Evolutionary conservation across 2,888 invertebrate species (phyloP).

Genomic region (Hirtodrosophila cameraria): DNA sequence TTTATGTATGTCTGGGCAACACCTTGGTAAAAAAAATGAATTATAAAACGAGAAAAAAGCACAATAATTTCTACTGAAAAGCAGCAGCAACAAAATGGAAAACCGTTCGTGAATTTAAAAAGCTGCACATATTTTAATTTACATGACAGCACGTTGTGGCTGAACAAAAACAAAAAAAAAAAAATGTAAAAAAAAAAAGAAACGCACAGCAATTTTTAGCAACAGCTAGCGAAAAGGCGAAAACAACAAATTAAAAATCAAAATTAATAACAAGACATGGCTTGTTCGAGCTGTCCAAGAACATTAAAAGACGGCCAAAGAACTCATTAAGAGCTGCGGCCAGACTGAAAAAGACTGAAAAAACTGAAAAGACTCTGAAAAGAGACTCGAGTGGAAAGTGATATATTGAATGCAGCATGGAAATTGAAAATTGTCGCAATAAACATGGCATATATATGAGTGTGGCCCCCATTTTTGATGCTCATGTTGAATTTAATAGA

Average conservation of each 20-base stretch:
- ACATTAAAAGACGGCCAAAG: slow-evolving; percentile 43
- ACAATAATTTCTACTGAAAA: slow-evolving; percentile 5
- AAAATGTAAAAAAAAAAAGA: slow-evolving; percentile 1
- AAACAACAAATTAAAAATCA: slow-evolving; percentile 12
- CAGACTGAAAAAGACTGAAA: too few species aligned
- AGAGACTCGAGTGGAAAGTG: slow-evolving; percentile 42
- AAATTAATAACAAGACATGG: slow-evolving; percentile 46
- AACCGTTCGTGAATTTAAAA: slow-evolving; percentile 16
- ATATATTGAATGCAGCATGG: slow-evolving; percentile 55
- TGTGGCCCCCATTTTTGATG: slow-evolving; percentile 9
- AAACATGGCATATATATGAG: slow-evolving; percentile 34
- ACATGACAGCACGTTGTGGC: slow-evolving; percentile 12
- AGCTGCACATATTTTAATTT: slow-evolving; percentile 41
- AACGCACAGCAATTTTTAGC: slow-evolving; percentile 9
- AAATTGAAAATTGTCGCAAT: slow-evolving; percentile 57
- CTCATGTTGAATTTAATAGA: slow-evolving; percentile 42
- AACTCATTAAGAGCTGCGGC: slow-evolving; percentile 36
- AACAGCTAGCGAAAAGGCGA: slow-evolving; percentile 1
- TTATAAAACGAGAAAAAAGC: slow-evolving; percentile 8
- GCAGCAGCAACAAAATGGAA: slow-evolving; percentile 22
- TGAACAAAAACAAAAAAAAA: not conserved
- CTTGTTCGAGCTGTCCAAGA: slow-evolving; percentile 47
- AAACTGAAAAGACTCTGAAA: too few species aligned
- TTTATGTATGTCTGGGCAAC: slow-evolving; percentile 25
- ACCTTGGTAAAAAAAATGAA: slow-evolving; percentile 20